These are phyloP conservation scores for Oreotrochilus melanogaster DNA, from an alignment of 2,113 vertebrate species.

Conservation along the genomic window DNA sequence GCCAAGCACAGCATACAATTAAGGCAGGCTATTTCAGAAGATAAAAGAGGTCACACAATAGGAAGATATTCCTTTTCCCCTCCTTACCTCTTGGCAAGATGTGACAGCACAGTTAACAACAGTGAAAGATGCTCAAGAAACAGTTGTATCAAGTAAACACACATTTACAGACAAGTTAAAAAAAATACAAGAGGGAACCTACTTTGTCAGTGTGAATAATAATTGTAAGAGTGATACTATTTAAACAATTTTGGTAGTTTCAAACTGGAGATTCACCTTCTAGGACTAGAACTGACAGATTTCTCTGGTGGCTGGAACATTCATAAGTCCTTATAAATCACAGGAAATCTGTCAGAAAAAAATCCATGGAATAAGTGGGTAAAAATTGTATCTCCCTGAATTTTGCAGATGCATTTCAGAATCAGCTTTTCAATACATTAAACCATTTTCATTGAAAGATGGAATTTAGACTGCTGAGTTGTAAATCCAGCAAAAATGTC, in stretches of 20 bases:
- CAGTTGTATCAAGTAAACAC: background rate
- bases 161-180: background rate
- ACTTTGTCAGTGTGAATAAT: background rate
- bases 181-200: background rate
- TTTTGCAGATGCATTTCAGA: background rate
- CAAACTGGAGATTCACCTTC: constrained; percentile 46
- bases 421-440: background rate
- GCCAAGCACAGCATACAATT: constrained; percentile 50
- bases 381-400: background rate
- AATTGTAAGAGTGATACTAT: constrained; percentile 5
- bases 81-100: constrained; percentile 48
- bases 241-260: constrained; percentile 6
- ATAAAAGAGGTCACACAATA: constrained; percentile 63
- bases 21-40: constrained; percentile 48
- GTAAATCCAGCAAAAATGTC: background rate
- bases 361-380: background rate
- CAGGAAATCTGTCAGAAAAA: background rate
- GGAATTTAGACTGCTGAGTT: background rate
- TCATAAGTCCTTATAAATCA: background rate
- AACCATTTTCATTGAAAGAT: background rate
- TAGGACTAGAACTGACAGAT: background rate
- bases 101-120: constrained; percentile 35
- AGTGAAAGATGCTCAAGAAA: constrained; percentile 57
- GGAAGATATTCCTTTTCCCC: constrained; percentile 18
- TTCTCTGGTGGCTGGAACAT: constrained; percentile 12